A percentile compares a stretch with the other conserved stretches of the same genome.
phyloP scores from a whole-genome alignment of 2,113 vertebrate species.

The Calidris pygmaea region DNA sequence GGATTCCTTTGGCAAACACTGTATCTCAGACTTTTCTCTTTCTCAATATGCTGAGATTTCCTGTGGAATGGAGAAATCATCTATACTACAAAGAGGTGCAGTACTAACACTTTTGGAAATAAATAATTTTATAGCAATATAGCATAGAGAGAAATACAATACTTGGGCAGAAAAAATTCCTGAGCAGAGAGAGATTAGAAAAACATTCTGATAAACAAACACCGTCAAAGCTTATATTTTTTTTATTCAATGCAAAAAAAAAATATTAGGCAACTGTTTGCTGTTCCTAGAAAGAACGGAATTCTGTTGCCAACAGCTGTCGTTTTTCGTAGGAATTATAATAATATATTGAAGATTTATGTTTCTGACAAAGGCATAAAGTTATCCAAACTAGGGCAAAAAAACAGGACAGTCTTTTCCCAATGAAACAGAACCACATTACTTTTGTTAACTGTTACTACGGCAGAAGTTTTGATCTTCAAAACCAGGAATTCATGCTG shows the following conservation, averaged over 20 bases:
- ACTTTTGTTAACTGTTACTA: constrained; percentile 30
- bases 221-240: neutral
- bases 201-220: constrained; percentile 34
- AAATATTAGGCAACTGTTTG: constrained; percentile 40
- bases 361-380: constrained; percentile 44
- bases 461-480: neutral
- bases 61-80: neutral
- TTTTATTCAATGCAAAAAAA: constrained; percentile 30
- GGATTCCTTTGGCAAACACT: neutral
- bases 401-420: neutral
- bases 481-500: neutral
- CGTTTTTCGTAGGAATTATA: constrained; percentile 70
- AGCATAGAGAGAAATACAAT: neutral
- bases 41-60: neutral
- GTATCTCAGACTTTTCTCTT: neutral
- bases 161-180: neutral
- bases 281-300: constrained; percentile 78
- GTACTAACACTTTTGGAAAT: neutral
- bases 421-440: neutral
- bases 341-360: constrained; percentile 67
- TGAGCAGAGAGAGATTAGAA: neutral
- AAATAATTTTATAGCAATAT: neutral
- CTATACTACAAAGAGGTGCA: neutral
- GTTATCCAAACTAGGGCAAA: constrained; percentile 33
- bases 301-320: constrained; percentile 73